Percentiles rank a stretch among this genome's conserved stretches.
These are phyloP conservation scores for Anser brachyrhynchus DNA, from an alignment of 2,113 vertebrate genomes.

Conservation along the genomic window DNA sequence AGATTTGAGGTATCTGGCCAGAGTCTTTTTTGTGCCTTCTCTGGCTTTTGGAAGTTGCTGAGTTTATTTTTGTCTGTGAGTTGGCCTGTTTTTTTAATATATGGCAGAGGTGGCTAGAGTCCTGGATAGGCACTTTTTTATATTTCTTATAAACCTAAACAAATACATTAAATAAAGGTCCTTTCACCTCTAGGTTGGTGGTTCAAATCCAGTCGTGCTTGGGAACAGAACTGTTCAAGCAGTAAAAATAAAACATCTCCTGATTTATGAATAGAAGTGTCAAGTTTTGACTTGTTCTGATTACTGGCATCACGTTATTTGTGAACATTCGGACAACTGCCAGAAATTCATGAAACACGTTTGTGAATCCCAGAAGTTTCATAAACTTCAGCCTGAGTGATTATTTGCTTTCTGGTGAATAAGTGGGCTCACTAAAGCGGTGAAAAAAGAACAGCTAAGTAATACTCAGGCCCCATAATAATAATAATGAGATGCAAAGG, in stretches of 20 bases:
- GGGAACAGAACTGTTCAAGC: constrained; percentile 47
- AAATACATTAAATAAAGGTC: constrained; percentile 53
- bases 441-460: neutral
- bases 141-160: constrained; percentile 47
- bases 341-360: constrained; percentile 59
- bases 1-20: constrained; percentile 6
- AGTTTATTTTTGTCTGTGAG: constrained; percentile 51
- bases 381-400: constrained; percentile 53
- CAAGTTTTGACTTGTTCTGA: constrained; percentile 62
- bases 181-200: constrained; percentile 60
- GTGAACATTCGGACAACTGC: constrained; percentile 58
- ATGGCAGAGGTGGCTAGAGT: constrained; percentile 21
- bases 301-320: constrained; percentile 62
- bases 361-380: constrained; percentile 64
- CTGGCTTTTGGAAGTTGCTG: constrained; percentile 8
- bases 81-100: constrained; percentile 40
- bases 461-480: neutral
- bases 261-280: constrained; percentile 66
- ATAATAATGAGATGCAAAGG: neutral
- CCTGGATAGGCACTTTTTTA: constrained; percentile 36
- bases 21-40: neutral
- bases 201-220: constrained; percentile 57
- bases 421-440: neutral
- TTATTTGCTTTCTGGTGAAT: constrained; percentile 53
- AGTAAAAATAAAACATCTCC: constrained; percentile 59